phyloP scores from a whole-genome alignment of 2,797 vertebrate genomes.

The Sebastes kiyomatsui region DNA sequence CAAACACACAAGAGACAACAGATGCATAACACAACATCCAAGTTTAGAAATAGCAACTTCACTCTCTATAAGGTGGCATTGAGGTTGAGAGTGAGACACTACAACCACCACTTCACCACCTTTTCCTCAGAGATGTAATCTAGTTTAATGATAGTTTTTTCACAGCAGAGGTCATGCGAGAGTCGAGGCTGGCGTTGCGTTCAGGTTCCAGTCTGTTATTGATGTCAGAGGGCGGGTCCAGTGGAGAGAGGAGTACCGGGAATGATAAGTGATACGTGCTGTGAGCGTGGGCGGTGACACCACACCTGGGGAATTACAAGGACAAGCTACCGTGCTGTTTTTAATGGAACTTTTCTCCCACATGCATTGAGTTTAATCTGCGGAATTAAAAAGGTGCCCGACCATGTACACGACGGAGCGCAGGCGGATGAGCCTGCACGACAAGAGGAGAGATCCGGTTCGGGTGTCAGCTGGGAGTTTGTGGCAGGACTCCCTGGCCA shows the following conservation, averaged over 20 bases:
- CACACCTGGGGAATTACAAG: conserved; percentile 57
- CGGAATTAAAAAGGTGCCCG: background rate
- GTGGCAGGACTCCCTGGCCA: conserved; percentile 86
- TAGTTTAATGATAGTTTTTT: too few species aligned
- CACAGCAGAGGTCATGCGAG: conserved; percentile 52
- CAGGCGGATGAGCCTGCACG: conserved; percentile 83
- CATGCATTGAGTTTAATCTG: conserved; percentile 4
- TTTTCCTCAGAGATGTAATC: too few species aligned
- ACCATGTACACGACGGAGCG: conserved; percentile 83
- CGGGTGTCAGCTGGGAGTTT: conserved; percentile 85
- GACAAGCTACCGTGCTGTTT: background rate
- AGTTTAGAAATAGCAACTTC: too few species aligned
- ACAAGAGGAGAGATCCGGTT: conserved; percentile 66
- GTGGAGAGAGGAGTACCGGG: conserved; percentile 23
- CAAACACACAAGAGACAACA: too few species aligned
- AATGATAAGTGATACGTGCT: conserved; percentile 35
- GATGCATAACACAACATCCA: too few species aligned
- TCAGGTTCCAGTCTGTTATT: background rate
- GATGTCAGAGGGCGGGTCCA: conserved; percentile 41
- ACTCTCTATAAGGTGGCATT: background rate
- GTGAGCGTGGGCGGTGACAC: conserved; percentile 6
- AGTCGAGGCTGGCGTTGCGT: background rate
- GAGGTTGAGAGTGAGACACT: background rate
- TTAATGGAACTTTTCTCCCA: background rate
- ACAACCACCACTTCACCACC: too few species aligned